Evolutionary conservation across 2,888 invertebrate genomes (phyloP).

Genomic region (Ornithoptera alexandrae): DNA sequence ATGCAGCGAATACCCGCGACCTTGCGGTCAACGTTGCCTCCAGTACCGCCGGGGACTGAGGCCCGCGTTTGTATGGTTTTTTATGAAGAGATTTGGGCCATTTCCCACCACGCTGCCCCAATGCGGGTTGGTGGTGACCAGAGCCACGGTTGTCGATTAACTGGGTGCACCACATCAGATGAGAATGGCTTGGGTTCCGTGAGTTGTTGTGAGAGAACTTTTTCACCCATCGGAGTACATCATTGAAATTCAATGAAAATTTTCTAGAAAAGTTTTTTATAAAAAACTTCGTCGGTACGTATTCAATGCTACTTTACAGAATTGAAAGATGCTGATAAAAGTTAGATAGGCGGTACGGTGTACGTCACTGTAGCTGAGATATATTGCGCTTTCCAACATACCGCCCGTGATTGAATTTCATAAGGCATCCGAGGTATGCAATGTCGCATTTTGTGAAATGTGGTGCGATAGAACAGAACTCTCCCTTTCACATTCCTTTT

Average conservation of each 20-base stretch:
- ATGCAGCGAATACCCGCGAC: too few relatives aligned
- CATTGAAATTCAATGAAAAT: background rate
- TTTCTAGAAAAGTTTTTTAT: background rate
- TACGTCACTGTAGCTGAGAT: slow-evolving; percentile 36
- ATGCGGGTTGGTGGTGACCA: too few relatives aligned
- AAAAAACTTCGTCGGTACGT: slow-evolving; percentile 36
- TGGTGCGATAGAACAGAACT: slow-evolving; percentile 22
- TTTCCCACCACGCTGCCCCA: too few relatives aligned
- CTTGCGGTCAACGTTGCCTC: too few relatives aligned
- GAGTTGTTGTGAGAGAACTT: too few relatives aligned
- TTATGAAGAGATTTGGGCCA: too few relatives aligned
- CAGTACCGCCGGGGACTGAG: too few relatives aligned
- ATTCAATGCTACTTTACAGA: slow-evolving; percentile 52
- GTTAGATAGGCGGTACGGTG: slow-evolving; percentile 30
- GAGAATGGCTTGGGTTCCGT: too few relatives aligned
- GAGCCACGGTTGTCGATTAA: too few relatives aligned
- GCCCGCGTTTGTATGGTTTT: too few relatives aligned
- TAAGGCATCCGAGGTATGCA: slow-evolving; percentile 54
- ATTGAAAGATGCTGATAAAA: slow-evolving; percentile 49
- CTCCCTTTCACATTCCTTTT: background rate
- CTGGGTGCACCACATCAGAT: too few relatives aligned
- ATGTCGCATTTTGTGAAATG: slow-evolving; percentile 33
- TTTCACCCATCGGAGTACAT: background rate
- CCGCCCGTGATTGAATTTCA: slow-evolving; percentile 49
- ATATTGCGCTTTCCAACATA: slow-evolving; percentile 32